These are phyloP conservation scores for Platerodrilus igneus DNA, from an alignment of 2,888 invertebrate genomes.

Conservation along the genomic window DNA sequence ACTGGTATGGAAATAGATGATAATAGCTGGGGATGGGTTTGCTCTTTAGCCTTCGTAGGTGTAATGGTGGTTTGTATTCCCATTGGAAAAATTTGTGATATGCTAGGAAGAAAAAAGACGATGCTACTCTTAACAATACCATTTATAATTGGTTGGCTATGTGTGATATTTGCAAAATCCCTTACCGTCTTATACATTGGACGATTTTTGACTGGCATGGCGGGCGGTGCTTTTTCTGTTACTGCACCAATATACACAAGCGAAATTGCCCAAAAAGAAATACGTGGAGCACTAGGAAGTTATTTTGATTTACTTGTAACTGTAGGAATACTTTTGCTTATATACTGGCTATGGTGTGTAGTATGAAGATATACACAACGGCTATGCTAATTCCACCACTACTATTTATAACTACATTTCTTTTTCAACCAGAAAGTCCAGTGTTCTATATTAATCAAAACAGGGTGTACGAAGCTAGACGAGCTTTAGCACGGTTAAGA, in stretches of 20 bases:
- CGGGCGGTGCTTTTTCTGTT: slow-evolving; percentile 78
- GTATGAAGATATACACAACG: slow-evolving; percentile 46
- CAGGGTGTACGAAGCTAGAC: slow-evolving; percentile 60
- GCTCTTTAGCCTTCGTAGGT: slow-evolving; percentile 66
- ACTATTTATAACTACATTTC: slow-evolving; percentile 63
- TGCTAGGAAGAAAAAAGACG: slow-evolving; percentile 65
- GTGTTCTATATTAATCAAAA: slow-evolving; percentile 63
- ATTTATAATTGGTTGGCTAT: slow-evolving; percentile 68
- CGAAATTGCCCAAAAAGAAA: slow-evolving; percentile 78
- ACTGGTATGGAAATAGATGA: slow-evolving; percentile 55
- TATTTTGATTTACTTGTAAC: slow-evolving; percentile 83
- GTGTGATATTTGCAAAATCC: slow-evolving; percentile 64
- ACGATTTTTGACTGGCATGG: slow-evolving; percentile 62
- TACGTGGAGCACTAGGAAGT: slow-evolving; percentile 80
- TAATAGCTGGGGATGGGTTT: slow-evolving; percentile 64
- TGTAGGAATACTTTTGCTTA: slow-evolving; percentile 80
- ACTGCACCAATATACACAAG: slow-evolving; percentile 80
- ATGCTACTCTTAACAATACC: slow-evolving; percentile 63
- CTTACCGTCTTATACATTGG: slow-evolving; percentile 61
- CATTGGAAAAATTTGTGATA: slow-evolving; percentile 53
- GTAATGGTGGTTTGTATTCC: slow-evolving; percentile 69
- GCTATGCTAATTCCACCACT: slow-evolving; percentile 63
- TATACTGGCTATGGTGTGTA: slow-evolving; percentile 49
- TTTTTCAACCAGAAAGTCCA: slow-evolving; percentile 85
- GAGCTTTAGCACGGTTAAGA: slow-evolving; percentile 66